Base-by-base conservation (phyloP, 2,888 invertebrate genomes). In the Mesopsocus fuscifrons region DNA sequence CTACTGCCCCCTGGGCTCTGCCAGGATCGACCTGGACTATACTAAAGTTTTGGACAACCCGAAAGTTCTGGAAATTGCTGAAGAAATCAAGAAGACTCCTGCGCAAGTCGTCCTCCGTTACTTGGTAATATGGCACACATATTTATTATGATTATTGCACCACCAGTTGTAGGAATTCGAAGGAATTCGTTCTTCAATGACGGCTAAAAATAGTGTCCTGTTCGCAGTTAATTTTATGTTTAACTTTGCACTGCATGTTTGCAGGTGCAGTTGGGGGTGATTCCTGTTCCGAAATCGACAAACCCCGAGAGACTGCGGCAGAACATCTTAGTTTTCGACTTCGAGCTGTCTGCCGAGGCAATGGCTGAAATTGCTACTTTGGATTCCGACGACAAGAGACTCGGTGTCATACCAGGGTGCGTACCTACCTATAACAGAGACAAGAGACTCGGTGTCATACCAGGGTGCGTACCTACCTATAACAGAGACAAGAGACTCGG, bases 21-120 rank as follows among this genome's bases (percentile, higher is more conserved):
- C 44, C 11, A 30, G 40, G 32, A 22, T 32, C 15, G 21, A 32
- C 17, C 31, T 9, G 26, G n/a, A n/a, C 60, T 5, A 52, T 55
- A 1, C 62, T 5, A 70, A 74, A 0, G 60, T 67, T 0, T 61
- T 72, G 6, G 67, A 68, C 31, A 66, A 72, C 45, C 61, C 65
- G 0, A 61, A 62, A 47, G 64, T 76, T 1, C 52, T 62, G 3
- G 60, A 57, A 22, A 68, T 77, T 9, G 72, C 67, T 0, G 56
- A 61, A 6, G 76, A 75, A 46, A 69, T 77, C 47, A 64, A 65
- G 2, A 78, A 77, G 59, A 71, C 70, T 0, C 63, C 72, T 1
- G 69, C 74, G 1, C 78, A 78, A 59, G 55, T 78, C 15, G 61
- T 66, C 1, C 53, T 78, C 17, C 64, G 74, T 57, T 78, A 73